These are phyloP conservation scores for Mya arenaria DNA, from an alignment of 1,140 invertebrate species.

Conservation along the genomic window DNA sequence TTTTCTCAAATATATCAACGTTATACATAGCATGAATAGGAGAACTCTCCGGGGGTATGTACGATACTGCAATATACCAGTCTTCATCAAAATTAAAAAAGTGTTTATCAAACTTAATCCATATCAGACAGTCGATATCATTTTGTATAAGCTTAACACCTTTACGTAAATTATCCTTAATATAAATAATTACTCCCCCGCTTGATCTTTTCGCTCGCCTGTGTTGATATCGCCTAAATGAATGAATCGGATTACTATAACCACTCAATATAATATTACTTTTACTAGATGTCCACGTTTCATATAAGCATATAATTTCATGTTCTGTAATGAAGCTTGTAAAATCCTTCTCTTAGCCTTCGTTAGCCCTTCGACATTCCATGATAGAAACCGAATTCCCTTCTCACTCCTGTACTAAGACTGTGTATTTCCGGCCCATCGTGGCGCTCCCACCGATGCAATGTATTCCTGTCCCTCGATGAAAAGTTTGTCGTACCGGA, in stretches of 20 bases:
- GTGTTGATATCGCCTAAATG: neutral
- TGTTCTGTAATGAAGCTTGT: neutral
- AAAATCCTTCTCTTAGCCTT: neutral
- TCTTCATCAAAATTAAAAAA: constrained; percentile 10
- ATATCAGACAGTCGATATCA: too few species aligned
- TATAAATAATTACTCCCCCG: constrained; percentile 10
- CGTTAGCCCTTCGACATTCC: neutral
- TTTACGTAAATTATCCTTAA: constrained; percentile 6
- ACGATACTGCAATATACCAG: neutral
- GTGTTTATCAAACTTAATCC: neutral
- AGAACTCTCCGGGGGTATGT: neutral
- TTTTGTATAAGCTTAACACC: neutral
- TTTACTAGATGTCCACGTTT: neutral
- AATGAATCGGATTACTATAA: constrained; percentile 8
- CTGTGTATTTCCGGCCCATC: too few species aligned
- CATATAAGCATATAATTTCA: neutral
- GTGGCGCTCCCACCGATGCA: too few species aligned
- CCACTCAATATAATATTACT: neutral
- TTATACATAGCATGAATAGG: neutral
- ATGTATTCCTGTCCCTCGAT: neutral
- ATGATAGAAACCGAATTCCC: neutral
- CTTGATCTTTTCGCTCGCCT: constrained; percentile 7
- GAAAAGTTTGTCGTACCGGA: neutral
- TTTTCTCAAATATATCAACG: neutral
- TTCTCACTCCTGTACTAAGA: constrained; percentile 55